Base-by-base conservation (phyloP, 23 tunicate species). In the Oikopleura albicans region DNA sequence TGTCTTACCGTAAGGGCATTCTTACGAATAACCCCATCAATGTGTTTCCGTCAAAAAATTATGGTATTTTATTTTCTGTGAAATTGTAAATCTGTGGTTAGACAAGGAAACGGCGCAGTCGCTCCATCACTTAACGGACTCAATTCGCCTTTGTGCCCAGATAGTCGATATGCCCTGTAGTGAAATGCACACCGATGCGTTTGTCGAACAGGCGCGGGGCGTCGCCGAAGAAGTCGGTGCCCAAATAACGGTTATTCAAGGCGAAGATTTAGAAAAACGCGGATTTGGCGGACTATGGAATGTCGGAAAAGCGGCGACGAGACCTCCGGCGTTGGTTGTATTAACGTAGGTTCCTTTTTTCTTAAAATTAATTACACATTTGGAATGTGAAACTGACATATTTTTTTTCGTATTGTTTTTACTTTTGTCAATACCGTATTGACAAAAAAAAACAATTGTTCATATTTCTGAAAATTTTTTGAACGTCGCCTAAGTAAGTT, bases 241-340 rank as follows among this genome's bases (percentile, higher is more conserved):
- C 35, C 66, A 90, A 38, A 94, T 94, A 0, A 39, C 76, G 33
- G 59, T 95, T 38, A 85, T 95, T 4, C 86, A 87, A 40, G 99
- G 99, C 38, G 92, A 95, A 87, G 99, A 87, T 0, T 85, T 95
- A 0, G 79, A 90, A 38, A 40, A 83, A 86, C 76, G 84, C 87
- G 99, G 99, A 1, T 90, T 95, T 84, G 99, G 99, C 40, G 99
- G 99, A 0, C 88, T 95, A 39, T 95, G 91, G 87, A 95, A 95
- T 22, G 99, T 95, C 40, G 98, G 98, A 0, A 90, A 95, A 84
- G 99, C 96, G 0, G 85, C 99, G 1, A 85, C 40, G 8, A 88
- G 87, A 56, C 88, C 86, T 37, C 99, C 99, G 16, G 99, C 99
- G 27, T 57, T 95, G 57, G 99, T 92, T 4, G 92, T 95, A 49